Evolutionary conservation across 2,113 vertebrate genomes (phyloP).

Genomic region (Tricholaema leucomelas): DNA sequence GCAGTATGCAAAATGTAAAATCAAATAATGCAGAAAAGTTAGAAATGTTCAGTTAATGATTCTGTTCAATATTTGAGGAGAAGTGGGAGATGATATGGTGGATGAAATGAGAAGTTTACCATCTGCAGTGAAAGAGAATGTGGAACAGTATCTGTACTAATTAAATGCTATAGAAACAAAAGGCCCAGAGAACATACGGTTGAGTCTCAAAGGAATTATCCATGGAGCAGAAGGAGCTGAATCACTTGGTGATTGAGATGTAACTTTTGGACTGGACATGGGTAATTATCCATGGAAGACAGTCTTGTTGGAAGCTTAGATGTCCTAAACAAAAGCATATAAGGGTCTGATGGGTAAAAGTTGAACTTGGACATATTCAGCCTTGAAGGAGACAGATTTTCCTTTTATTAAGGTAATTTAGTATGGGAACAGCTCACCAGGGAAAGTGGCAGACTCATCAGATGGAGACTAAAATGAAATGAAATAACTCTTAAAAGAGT

Average conservation of each 20-base stretch:
- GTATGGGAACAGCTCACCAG: neutral
- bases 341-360: neutral
- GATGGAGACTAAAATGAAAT: conserved; percentile 18
- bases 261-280: neutral
- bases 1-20: neutral
- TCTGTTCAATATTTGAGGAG: conserved; percentile 21
- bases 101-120: conserved; percentile 27
- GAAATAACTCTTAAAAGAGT: neutral
- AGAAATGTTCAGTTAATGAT: conserved; percentile 14
- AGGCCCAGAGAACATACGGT: neutral
- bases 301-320: neutral
- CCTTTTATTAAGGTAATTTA: neutral
- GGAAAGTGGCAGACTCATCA: neutral
- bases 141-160: conserved; percentile 2
- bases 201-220: conserved; percentile 11
- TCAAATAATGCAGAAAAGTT: conserved; percentile 4
- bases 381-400: neutral
- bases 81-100: neutral
- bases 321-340: neutral
- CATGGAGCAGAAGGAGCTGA: neutral
- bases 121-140: neutral
- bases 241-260: neutral
- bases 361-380: neutral
- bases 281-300: neutral
- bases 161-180: conserved; percentile 15